These are phyloP conservation scores for Subacronicta megacephala DNA, from an alignment of 2,888 invertebrate species.

Conservation along the genomic window DNA sequence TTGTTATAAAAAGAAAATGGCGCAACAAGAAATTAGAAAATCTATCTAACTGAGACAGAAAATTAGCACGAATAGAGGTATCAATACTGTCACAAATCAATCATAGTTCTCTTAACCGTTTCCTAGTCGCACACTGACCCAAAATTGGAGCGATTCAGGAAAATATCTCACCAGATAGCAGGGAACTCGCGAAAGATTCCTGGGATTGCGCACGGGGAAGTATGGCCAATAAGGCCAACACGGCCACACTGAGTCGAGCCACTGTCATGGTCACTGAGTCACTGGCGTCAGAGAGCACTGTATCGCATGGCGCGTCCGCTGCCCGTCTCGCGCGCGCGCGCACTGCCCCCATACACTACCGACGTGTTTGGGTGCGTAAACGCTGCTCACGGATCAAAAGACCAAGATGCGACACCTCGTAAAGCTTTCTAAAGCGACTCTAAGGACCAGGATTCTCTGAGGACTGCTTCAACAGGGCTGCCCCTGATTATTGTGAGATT, in stretches of 20 bases:
- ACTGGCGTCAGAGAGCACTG: slow-evolving; percentile 57
- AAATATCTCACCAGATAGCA: slow-evolving; percentile 92
- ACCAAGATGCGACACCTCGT: slow-evolving; percentile 20
- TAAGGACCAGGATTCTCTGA: not conserved
- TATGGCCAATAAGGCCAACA: slow-evolving; percentile 65
- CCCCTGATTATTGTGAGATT: no score
- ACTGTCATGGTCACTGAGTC: slow-evolving; percentile 75
- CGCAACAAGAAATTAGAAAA: slow-evolving; percentile 33
- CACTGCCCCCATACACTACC: slow-evolving; percentile 76
- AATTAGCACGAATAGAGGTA: slow-evolving; percentile 16
- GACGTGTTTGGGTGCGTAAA: slow-evolving; percentile 69
- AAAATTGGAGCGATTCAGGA: slow-evolving; percentile 40
- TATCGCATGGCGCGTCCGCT: slow-evolving; percentile 77
- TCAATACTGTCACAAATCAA: slow-evolving; percentile 22
- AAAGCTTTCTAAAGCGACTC: not conserved
- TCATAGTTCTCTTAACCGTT: slow-evolving; percentile 11
- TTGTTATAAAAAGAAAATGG: slow-evolving; percentile 20
- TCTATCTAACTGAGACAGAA: slow-evolving; percentile 8
- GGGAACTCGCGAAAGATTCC: slow-evolving; percentile 95
- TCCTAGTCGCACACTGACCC: slow-evolving; percentile 34
- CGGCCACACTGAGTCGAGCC: slow-evolving; percentile 60
- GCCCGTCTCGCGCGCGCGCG: slow-evolving; percentile 67
- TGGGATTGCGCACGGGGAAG: slow-evolving; percentile 77
- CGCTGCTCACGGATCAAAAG: slow-evolving; percentile 44
- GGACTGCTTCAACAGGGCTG: not conserved